Conservation (phyloP, 2,113 vertebrate species). For the Hiodon alosoides region DNA sequence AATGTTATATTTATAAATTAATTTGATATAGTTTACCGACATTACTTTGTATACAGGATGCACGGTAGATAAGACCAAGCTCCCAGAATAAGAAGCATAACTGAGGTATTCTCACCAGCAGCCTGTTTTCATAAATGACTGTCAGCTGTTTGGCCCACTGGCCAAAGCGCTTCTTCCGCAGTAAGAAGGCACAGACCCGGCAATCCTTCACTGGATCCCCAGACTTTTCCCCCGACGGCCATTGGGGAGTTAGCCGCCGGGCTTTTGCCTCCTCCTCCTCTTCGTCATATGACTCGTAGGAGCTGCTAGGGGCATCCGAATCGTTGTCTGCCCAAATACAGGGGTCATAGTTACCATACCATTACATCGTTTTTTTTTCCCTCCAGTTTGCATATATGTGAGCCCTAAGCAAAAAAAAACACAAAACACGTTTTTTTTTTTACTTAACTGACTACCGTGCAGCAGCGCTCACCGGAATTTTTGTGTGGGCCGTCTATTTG, state of each 20-base stretch:
- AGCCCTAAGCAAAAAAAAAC: not conserved
- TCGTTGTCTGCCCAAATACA: constrained; percentile 76
- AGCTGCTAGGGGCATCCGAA: constrained; percentile 93
- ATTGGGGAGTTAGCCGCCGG: constrained; percentile 70
- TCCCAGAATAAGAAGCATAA: too few relatives aligned
- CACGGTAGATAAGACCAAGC: too few relatives aligned
- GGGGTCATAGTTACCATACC: not conserved
- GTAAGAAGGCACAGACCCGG: constrained; percentile 86
- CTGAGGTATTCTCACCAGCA: constrained; percentile 72
- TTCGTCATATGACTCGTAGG: constrained; percentile 94
- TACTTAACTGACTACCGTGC: not conserved
- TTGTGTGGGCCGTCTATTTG: constrained; percentile 82
- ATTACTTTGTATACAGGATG: too few relatives aligned
- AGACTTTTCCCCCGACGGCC: constrained; percentile 80
- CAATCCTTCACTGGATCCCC: constrained; percentile 81
- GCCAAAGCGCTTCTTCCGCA: constrained; percentile 93
- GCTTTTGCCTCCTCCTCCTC: constrained; percentile 89
- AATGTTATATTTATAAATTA: too few relatives aligned
- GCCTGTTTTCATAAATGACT: constrained; percentile 81
- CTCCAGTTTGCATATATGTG: not conserved
- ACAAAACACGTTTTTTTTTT: too few relatives aligned
- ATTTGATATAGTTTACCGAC: too few relatives aligned
- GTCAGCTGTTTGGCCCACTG: constrained; percentile 97
- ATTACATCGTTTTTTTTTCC: not conserved
- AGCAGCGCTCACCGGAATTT: constrained; percentile 74